Evolutionary conservation across 2,113 vertebrate genomes (phyloP).

Genomic region (Tapirus terrestris): DNA sequence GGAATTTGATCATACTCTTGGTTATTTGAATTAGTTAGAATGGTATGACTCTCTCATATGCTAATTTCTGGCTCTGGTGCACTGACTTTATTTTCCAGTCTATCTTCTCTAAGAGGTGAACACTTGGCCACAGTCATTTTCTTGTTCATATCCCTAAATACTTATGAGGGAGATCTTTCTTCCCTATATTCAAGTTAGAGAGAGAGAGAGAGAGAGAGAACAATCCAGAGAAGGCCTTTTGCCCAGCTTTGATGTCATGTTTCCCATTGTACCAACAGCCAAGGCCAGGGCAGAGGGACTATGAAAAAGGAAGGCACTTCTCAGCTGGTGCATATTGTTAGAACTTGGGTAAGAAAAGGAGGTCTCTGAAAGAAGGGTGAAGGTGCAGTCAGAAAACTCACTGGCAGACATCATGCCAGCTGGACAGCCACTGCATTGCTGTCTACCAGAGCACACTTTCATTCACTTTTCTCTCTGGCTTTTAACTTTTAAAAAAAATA

Average conservation of each 20-base stretch:
- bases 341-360: neutral
- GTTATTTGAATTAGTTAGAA: neutral
- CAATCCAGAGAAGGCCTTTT: neutral
- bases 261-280: neutral
- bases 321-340: neutral
- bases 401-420: neutral
- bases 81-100: neutral
- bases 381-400: neutral
- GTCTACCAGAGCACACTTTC: neutral
- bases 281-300: neutral
- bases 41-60: neutral
- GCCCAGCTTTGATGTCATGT: neutral
- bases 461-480: neutral
- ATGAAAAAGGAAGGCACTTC: neutral
- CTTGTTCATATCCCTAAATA: neutral
- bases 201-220: neutral
- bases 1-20: neutral
- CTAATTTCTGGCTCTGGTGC: neutral
- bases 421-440: neutral
- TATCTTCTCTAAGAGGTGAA: neutral
- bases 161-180: neutral
- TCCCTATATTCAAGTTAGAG: neutral
- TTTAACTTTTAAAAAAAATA: neutral
- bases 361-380: neutral
- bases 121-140: neutral